Evolutionary conservation across 2,113 vertebrate genomes (phyloP).

Genomic region (Callionymus lyra): DNA sequence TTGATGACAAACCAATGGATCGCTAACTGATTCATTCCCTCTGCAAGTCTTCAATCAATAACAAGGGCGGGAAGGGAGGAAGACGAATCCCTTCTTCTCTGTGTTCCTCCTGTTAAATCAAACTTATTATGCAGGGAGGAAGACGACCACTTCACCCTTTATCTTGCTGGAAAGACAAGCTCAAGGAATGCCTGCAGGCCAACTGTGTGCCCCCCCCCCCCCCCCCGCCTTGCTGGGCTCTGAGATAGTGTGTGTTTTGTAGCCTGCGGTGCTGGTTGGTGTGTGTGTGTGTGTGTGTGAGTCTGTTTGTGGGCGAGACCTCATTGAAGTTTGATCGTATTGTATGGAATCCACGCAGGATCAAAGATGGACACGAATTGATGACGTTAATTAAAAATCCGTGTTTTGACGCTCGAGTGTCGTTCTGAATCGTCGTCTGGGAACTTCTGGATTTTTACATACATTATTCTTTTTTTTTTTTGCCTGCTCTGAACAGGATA

Average conservation of each 20-base stretch:
- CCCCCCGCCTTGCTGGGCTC: too few species aligned
- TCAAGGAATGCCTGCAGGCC: slow-evolving; percentile 36
- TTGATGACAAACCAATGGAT: slow-evolving; percentile 35
- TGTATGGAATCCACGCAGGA: too few species aligned
- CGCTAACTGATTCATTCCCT: slow-evolving; percentile 29
- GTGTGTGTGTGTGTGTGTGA: slow-evolving; percentile 19
- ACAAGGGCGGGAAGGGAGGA: slow-evolving; percentile 22
- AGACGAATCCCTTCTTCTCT: slow-evolving; percentile 27
- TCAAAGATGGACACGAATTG: too few species aligned
- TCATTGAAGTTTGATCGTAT: too few species aligned
- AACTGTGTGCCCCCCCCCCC: slow-evolving; percentile 20
- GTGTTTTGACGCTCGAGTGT: too few species aligned
- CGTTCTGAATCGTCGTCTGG: too few species aligned
- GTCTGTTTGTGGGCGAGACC: too few species aligned
- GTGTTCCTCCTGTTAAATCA: slow-evolving; percentile 50
- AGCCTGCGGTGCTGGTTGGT: slow-evolving; percentile 22
- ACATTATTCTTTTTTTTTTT: too few species aligned
- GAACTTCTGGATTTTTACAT: too few species aligned
- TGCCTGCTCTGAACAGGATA: too few species aligned
- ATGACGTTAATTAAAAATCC: too few species aligned
- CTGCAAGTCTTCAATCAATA: slow-evolving; percentile 48
- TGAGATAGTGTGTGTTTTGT: slow-evolving; percentile 27
- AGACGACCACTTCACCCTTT: slow-evolving; percentile 44
- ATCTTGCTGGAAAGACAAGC: slow-evolving; percentile 44
- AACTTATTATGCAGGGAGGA: slow-evolving; percentile 38